phyloP scores from a whole-genome alignment of 2,888 invertebrate genomes.

The Aelia acuminata region DNA sequence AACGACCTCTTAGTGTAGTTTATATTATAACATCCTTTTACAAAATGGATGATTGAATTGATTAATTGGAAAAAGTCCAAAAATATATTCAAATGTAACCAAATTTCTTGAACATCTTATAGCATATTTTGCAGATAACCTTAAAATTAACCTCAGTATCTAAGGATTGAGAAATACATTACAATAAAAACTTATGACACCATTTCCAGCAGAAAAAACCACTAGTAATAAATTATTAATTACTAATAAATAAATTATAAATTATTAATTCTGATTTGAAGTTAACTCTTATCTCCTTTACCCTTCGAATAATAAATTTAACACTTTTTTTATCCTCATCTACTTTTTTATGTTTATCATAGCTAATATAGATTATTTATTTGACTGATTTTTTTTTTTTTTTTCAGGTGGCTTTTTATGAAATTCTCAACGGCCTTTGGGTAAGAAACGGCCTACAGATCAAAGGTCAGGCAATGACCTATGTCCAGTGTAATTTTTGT shows the following conservation, averaged over 20 bases:
- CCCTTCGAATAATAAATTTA: no score
- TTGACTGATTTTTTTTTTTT: not conserved
- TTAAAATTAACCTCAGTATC: not conserved
- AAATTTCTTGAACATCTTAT: not conserved
- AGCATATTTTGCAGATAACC: not conserved
- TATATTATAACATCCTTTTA: no score
- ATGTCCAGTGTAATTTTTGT: conserved; percentile 98
- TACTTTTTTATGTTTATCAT: no score
- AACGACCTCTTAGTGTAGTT: no score
- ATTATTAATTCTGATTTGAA: not conserved
- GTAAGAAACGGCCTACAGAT: conserved; percentile 96
- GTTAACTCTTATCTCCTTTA: no score
- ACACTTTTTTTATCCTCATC: no score
- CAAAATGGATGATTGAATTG: no score
- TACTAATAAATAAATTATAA: not conserved
- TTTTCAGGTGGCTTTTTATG: conserved; percentile 91
- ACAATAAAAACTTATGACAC: not conserved
- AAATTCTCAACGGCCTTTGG: conserved; percentile 95
- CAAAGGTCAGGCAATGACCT: conserved; percentile 99
- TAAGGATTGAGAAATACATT: not conserved
- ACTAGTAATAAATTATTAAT: not conserved
- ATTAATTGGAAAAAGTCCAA: no score
- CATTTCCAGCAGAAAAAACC: not conserved
- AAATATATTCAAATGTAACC: not conserved
- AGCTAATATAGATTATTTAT: not conserved